Evolutionary conservation across 2,888 invertebrate genomes (phyloP).

Genomic region (Nephrotoma guestfalica): DNA sequence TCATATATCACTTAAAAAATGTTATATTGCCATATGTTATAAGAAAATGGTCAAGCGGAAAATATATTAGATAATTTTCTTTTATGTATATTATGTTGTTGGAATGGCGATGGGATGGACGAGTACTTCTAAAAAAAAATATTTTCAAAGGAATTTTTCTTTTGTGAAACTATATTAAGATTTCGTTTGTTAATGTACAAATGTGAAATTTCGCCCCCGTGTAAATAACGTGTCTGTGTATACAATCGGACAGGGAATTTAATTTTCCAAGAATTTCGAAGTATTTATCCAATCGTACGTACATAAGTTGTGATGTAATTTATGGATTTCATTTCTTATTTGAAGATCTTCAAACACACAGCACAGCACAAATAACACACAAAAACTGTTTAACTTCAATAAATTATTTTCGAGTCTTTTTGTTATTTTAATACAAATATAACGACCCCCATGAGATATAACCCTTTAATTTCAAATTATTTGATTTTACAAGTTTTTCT

Average conservation of each 20-base stretch:
- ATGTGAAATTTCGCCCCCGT: background rate
- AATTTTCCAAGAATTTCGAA: background rate
- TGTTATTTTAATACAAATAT: slow-evolving; percentile 2
- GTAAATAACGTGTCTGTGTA: background rate
- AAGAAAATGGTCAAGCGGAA: background rate
- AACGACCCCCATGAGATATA: slow-evolving; percentile 8
- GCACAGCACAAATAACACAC: background rate
- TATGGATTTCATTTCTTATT: background rate
- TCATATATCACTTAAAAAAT: background rate
- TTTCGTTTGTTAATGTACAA: background rate
- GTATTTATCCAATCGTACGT: background rate
- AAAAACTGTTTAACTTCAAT: background rate
- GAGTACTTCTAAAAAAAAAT: background rate
- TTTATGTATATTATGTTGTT: background rate
- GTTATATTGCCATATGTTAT: background rate
- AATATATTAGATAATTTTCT: background rate
- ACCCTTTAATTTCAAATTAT: slow-evolving; percentile 7
- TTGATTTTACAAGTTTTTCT: slow-evolving; percentile 1
- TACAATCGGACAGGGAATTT: background rate
- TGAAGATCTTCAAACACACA: background rate
- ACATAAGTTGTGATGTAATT: background rate
- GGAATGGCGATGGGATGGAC: background rate
- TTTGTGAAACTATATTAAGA: background rate
- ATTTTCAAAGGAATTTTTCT: background rate
- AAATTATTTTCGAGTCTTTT: background rate